These are phyloP conservation scores for Griposia aprilina DNA, from an alignment of 2,888 invertebrate species.

Conservation along the genomic window DNA sequence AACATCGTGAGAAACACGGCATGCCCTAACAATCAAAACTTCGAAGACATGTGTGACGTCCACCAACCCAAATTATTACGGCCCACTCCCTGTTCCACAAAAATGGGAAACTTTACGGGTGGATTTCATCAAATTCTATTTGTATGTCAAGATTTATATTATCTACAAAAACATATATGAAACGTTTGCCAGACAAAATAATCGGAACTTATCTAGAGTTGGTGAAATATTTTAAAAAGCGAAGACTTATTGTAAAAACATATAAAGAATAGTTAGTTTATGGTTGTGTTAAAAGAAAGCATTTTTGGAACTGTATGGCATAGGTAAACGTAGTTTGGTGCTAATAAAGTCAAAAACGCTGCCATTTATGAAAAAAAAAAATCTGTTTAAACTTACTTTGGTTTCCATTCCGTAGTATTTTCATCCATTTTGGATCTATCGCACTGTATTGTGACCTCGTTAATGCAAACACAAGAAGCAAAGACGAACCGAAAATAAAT, in stretches of 20 bases:
- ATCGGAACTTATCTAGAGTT: background rate
- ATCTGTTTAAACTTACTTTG: background rate
- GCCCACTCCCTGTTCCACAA: background rate
- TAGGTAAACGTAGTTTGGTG: background rate
- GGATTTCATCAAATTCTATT: background rate
- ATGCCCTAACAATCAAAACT: background rate
- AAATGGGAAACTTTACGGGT: background rate
- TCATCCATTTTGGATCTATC: background rate
- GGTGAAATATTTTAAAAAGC: background rate
- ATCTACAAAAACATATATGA: too few relatives aligned
- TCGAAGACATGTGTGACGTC: background rate
- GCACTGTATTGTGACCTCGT: background rate
- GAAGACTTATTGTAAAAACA: background rate
- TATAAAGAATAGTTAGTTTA: background rate
- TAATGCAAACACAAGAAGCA: constrained; percentile 7
- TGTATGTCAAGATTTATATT: background rate
- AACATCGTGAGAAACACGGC: background rate
- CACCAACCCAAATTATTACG: too few relatives aligned
- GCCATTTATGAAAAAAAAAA: background rate
- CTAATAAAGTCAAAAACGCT: background rate
- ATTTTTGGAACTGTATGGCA: background rate
- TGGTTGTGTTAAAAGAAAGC: too few relatives aligned
- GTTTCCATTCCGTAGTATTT: background rate
- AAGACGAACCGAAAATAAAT: background rate
- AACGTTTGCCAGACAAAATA: background rate